These are phyloP conservation scores for Cotesia chilonis DNA, from an alignment of 1,140 invertebrate species.

Conservation along the genomic window DNA sequence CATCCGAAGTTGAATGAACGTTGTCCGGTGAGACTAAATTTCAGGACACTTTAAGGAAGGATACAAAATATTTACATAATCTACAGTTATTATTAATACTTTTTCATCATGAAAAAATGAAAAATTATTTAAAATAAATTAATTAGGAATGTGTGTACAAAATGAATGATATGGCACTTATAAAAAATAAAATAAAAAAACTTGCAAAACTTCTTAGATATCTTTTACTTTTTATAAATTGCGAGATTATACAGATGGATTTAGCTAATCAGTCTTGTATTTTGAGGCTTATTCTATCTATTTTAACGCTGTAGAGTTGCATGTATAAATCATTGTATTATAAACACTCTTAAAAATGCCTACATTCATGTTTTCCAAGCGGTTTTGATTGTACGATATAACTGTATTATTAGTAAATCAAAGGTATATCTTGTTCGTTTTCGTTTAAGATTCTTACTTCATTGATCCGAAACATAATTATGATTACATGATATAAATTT, in stretches of 20 bases:
- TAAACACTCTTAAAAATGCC: slow-evolving; percentile 2
- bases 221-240: slow-evolving; percentile 44
- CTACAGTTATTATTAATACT: background rate
- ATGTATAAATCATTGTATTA: slow-evolving; percentile 39
- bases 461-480: no score
- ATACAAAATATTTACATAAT: no score
- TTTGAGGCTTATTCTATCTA: slow-evolving; percentile 65
- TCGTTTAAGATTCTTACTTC: no score
- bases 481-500: no score
- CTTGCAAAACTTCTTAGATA: slow-evolving; percentile 59
- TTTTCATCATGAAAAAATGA: slow-evolving; percentile 1
- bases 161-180: slow-evolving; percentile 46
- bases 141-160: slow-evolving; percentile 45
- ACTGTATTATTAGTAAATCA: no score
- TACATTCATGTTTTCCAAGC: slow-evolving; percentile 22
- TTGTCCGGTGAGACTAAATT: no score
- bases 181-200: slow-evolving; percentile 43
- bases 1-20: no score
- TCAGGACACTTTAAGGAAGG: no score
- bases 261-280: slow-evolving; percentile 67
- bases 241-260: slow-evolving; percentile 59
- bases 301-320: slow-evolving; percentile 56
- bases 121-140: slow-evolving; percentile 36
- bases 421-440: no score
- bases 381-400: background rate